phyloP scores from a whole-genome alignment of 2,797 vertebrate species.

The Emydoidea blandingii region DNA sequence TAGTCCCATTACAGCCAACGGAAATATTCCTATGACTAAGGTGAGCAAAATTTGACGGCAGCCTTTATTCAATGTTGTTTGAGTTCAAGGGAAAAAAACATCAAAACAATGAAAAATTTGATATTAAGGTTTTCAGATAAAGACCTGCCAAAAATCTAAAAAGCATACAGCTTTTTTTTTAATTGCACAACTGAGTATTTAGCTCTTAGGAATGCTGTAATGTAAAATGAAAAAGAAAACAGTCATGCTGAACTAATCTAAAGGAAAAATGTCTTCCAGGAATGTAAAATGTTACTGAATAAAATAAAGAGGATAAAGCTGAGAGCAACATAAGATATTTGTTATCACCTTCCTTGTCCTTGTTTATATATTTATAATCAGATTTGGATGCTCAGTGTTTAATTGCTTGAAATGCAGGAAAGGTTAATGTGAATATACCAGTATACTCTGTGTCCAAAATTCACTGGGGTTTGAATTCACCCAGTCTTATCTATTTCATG shows the following conservation, averaged over 20 bases:
- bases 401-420: background rate
- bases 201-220: background rate
- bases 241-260: conserved; percentile 12
- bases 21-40: background rate
- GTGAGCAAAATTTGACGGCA: background rate
- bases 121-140: background rate
- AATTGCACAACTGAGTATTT: background rate
- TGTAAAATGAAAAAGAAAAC: background rate
- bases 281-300: background rate
- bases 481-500: background rate
- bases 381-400: background rate
- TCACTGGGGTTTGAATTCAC: background rate
- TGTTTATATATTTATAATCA: background rate
- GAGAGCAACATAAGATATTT: background rate
- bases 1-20: background rate
- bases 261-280: conserved; percentile 11
- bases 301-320: background rate
- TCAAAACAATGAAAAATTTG: background rate
- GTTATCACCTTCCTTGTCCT: background rate
- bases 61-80: background rate
- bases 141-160: background rate
- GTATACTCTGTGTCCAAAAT: background rate
- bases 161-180: background rate
- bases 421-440: background rate
- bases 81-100: background rate